These are phyloP conservation scores for Peromyscus melanophrys DNA, from an alignment of 2,797 vertebrate species.

Conservation along the genomic window DNA sequence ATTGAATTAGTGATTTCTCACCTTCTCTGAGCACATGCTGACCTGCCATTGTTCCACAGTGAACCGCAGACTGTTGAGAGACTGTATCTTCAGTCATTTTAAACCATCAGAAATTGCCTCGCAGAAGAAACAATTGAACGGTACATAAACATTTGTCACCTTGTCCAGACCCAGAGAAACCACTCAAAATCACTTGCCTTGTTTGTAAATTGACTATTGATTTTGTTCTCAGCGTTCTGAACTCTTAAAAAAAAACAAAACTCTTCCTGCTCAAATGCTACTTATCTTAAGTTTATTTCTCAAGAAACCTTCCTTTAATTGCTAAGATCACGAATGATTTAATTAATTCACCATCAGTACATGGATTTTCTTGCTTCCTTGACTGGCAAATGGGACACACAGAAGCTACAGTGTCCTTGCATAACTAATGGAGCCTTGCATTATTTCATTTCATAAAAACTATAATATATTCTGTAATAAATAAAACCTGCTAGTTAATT, in stretches of 20 bases:
- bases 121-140: background rate
- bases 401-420: background rate
- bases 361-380: background rate
- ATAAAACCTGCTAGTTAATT: background rate
- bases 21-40: background rate
- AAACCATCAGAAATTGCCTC: background rate
- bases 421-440: background rate
- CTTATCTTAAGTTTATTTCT: background rate
- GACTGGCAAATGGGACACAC: slow-evolving; percentile 35
- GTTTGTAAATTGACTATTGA: slow-evolving; percentile 28
- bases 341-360: background rate
- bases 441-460: background rate
- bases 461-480: background rate
- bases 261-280: slow-evolving; percentile 36
- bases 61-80: background rate
- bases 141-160: background rate
- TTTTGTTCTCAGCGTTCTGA: background rate
- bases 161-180: background rate
- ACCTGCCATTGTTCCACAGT: background rate
- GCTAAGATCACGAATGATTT: background rate
- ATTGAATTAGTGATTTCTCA: background rate
- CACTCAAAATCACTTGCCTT: background rate
- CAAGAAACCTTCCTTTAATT: slow-evolving; percentile 29
- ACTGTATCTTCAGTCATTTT: background rate
- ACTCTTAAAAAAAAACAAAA: background rate